A percentile compares a stretch with the other conserved stretches of the same genome.
Conservation (phyloP, 2,888 invertebrate genomes). For the Vandiemenella viatica region DNA sequence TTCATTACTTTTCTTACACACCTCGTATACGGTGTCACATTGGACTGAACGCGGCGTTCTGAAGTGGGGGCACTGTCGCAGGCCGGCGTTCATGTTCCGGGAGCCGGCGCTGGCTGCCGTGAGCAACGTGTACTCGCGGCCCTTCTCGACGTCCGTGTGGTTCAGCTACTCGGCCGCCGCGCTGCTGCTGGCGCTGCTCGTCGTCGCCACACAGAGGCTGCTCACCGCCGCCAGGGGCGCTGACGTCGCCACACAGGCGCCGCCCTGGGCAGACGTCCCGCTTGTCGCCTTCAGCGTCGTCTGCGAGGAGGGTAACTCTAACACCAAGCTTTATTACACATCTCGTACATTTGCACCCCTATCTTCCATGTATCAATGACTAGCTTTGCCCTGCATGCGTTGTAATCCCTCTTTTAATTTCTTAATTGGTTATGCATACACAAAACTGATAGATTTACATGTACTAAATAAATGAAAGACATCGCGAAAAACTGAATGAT, state of each 20-base stretch:
- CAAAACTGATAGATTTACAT: too few relatives aligned
- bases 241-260: background rate
- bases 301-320: conserved; percentile 1
- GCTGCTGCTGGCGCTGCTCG: background rate
- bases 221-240: background rate
- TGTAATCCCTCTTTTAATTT: background rate
- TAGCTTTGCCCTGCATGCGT: too few relatives aligned
- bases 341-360: background rate
- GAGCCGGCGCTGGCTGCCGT: conserved; percentile 2
- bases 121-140: conserved; percentile 6
- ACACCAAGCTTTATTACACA: background rate
- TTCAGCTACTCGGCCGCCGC: background rate
- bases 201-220: background rate
- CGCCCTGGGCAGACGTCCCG: conserved; percentile 1
- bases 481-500: too few relatives aligned
- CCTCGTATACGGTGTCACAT: too few relatives aligned
- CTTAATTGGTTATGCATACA: background rate
- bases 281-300: conserved; percentile 1
- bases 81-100: conserved; percentile 1
- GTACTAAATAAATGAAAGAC: too few relatives aligned
- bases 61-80: background rate
- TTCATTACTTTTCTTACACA: too few relatives aligned
- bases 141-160: conserved; percentile 5
- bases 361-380: background rate
- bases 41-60: background rate